Evolutionary conservation across 2,113 vertebrate species (phyloP), one percentile per base, ranked within the genome.

Genomic region (Zapornia atra): DNA sequence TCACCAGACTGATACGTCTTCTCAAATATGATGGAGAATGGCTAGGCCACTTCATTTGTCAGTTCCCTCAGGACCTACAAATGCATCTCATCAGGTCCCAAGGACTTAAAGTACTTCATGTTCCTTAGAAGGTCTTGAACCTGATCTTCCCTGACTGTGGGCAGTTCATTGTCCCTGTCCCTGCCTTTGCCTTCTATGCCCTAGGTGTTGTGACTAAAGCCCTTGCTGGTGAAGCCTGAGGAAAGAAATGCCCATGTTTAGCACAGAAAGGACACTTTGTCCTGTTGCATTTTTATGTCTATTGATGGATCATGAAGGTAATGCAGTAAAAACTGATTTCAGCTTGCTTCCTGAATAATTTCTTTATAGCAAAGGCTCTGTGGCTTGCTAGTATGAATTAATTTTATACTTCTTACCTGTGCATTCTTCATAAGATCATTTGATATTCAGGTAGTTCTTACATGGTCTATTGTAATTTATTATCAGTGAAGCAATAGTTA

Each of bases 401-500:
- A 64, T 70, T 82, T 65, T 28, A 29, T 48, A 11, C 79, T 56
- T 84, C 28, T 86, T 86, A 86, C 65, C 42, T 65, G 29, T 70
- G 46, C 15, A 86, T 20, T 25, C 29, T 15, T 50, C 10, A 2
- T 87, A 85, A 65, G 3, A 75, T 50, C 28, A 68, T 79, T 85
- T 95, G 28, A 54, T 88, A 96, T 87, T 88, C 73, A 94, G 34
- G 36, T 70, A 42, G 68, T 60, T 82, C 36, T 91, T 82, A 60
- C 6, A 33, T 21, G 31, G 11, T 25, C 53, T 69, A 19, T 65
- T 15, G 21, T 80, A 94, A 88, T 95, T 97, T 92, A 75, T 86
- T 95, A 73, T 46, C 92, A 88, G 88, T 81, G 46, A 93, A 78
- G 22, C 33, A 48, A 86, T 20, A 86, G 36, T 86, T 95, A 94